phyloP scores from a whole-genome alignment of 2,888 invertebrate genomes.

The Drosophila fulvimacula region DNA sequence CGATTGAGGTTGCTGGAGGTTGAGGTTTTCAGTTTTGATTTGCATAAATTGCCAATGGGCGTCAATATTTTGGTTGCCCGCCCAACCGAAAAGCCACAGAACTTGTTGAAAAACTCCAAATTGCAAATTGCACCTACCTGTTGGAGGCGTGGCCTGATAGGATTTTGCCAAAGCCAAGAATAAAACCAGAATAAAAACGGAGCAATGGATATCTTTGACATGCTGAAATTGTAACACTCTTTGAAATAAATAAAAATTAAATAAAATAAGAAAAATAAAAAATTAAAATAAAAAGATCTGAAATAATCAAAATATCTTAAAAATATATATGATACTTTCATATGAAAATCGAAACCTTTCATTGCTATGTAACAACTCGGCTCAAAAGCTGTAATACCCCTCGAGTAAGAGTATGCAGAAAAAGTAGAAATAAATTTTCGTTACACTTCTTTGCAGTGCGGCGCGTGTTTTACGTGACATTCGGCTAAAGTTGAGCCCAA shows the following conservation, averaged over 20 bases:
- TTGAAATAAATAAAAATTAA: too few relatives aligned
- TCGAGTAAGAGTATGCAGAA: neutral
- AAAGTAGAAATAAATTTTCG: slow-evolving; percentile 2
- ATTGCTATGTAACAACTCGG: neutral
- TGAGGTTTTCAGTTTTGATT: slow-evolving; percentile 53
- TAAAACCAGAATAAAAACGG: neutral
- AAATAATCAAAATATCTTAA: too few relatives aligned
- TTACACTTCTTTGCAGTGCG: slow-evolving; percentile 20
- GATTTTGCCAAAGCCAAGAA: slow-evolving; percentile 25
- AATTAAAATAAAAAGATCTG: too few relatives aligned
- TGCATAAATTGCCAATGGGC: slow-evolving; percentile 73
- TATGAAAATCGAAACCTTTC: too few relatives aligned
- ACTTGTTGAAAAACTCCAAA: slow-evolving; percentile 49
- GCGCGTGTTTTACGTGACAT: slow-evolving; percentile 65
- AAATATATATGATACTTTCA: neutral
- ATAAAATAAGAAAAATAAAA: too few relatives aligned
- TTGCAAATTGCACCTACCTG: slow-evolving; percentile 69
- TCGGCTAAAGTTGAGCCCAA: slow-evolving; percentile 30
- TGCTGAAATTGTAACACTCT: neutral
- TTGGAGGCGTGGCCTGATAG: slow-evolving; percentile 50
- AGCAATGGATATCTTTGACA: neutral
- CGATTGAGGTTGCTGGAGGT: slow-evolving; percentile 34
- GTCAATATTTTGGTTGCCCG: slow-evolving; percentile 43
- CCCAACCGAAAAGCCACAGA: slow-evolving; percentile 24
- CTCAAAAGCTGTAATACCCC: neutral